phyloP scores from a whole-genome alignment of 2,113 vertebrate genomes.

The Boulengeromyrus knoepffleri region DNA sequence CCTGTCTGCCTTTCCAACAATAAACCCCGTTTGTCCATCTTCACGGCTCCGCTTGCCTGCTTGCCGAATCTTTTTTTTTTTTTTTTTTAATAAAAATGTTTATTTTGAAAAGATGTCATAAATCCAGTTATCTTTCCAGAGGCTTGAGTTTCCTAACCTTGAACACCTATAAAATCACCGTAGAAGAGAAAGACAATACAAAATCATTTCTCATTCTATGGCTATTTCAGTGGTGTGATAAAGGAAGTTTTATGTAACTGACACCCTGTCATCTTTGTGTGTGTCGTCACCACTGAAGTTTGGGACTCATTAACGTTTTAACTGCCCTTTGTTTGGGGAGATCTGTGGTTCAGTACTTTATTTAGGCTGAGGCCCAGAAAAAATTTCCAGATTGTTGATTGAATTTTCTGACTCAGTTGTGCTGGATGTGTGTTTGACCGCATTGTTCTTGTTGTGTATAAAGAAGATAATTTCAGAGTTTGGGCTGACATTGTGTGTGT shows the following conservation, averaged over 20 bases:
- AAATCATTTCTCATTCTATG: not conserved
- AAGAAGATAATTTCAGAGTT: too few relatives aligned
- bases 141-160: too few relatives aligned
- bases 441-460: slow-evolving; percentile 28
- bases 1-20: too few relatives aligned
- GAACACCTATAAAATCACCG: not conserved
- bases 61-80: too few relatives aligned
- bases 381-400: not conserved
- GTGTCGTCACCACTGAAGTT: slow-evolving; percentile 22
- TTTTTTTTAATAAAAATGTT: not conserved
- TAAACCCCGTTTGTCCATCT: too few relatives aligned
- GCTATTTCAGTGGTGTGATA: not conserved
- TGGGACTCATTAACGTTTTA: slow-evolving; percentile 27
- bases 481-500: too few relatives aligned
- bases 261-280: slow-evolving; percentile 29
- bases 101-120: not conserved
- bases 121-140: not conserved
- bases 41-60: too few relatives aligned
- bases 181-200: not conserved
- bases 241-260: not conserved
- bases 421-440: slow-evolving; percentile 28
- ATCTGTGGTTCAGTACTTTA: slow-evolving; percentile 31
- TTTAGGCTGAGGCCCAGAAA: slow-evolving; percentile 34
- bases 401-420: slow-evolving; percentile 35
- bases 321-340: slow-evolving; percentile 38